These are phyloP conservation scores for Seriola dumerili DNA, from an alignment of 2,113 vertebrate genomes.

Conservation along the genomic window DNA sequence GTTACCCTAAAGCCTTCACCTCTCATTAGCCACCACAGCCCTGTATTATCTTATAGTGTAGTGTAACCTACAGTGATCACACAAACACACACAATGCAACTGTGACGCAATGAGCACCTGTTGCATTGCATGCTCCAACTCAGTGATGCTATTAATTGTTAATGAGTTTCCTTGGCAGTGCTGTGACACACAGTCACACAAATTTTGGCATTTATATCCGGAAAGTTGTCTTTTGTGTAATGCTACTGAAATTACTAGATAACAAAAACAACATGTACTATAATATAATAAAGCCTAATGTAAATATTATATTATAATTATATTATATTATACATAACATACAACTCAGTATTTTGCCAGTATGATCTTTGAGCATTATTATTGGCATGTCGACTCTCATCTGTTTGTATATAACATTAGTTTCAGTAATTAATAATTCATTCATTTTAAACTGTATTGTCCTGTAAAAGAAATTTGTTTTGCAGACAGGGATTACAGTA, in stretches of 20 bases:
- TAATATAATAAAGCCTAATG: too few species aligned
- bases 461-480: background rate
- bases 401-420: background rate
- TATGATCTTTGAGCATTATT: too few species aligned
- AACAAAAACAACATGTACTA: background rate
- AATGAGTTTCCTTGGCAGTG: constrained; percentile 56
- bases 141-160: constrained; percentile 59
- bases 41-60: constrained; percentile 54
- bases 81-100: constrained; percentile 58
- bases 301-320: too few species aligned
- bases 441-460: background rate
- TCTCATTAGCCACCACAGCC: constrained; percentile 56
- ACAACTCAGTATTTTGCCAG: too few species aligned
- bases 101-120: constrained; percentile 72
- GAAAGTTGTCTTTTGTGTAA: constrained; percentile 24
- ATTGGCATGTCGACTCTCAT: too few species aligned
- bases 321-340: too few species aligned
- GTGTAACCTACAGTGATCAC: constrained; percentile 62
- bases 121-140: constrained; percentile 54
- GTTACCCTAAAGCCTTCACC: constrained; percentile 37
- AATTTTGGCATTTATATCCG: background rate
- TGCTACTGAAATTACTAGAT: background rate
- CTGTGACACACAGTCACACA: background rate
- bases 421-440: background rate
- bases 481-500: background rate